These are phyloP conservation scores for Tinea semifulvella DNA, from an alignment of 2,888 invertebrate genomes.

Conservation along the genomic window DNA sequence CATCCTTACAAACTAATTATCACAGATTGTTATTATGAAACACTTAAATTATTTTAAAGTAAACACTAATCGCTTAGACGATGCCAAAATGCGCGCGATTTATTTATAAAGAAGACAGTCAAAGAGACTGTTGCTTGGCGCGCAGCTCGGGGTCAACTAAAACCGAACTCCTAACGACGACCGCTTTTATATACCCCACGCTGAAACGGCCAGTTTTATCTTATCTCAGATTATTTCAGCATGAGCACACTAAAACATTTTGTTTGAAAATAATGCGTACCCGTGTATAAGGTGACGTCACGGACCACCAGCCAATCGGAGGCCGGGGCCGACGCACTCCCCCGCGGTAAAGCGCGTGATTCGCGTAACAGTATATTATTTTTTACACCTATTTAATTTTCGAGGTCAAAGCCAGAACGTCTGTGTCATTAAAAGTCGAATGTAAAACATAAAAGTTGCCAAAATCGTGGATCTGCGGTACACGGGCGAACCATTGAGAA, in stretches of 20 bases:
- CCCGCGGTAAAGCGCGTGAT: slow-evolving; percentile 37
- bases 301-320: slow-evolving; percentile 36
- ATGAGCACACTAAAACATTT: slow-evolving; percentile 28
- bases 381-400: slow-evolving; percentile 10
- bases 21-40: no score
- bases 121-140: neutral
- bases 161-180: neutral
- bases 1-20: slow-evolving; percentile 27
- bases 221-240: slow-evolving; percentile 34
- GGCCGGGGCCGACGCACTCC: slow-evolving; percentile 40
- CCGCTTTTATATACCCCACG: slow-evolving; percentile 35
- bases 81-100: neutral
- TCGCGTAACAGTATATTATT: slow-evolving; percentile 12
- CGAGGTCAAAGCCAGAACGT: slow-evolving; percentile 33
- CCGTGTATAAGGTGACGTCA: slow-evolving; percentile 43
- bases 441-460: slow-evolving; percentile 10
- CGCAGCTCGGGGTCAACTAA: slow-evolving; percentile 2
- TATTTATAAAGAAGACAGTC: neutral
- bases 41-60: neutral
- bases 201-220: slow-evolving; percentile 28
- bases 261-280: slow-evolving; percentile 39
- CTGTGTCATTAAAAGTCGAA: slow-evolving; percentile 10
- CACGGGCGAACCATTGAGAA: neutral
- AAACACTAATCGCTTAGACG: neutral
- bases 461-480: neutral